Evolutionary conservation across 2,113 vertebrate genomes (phyloP).

Genomic region (Lophotis ruficrista): DNA sequence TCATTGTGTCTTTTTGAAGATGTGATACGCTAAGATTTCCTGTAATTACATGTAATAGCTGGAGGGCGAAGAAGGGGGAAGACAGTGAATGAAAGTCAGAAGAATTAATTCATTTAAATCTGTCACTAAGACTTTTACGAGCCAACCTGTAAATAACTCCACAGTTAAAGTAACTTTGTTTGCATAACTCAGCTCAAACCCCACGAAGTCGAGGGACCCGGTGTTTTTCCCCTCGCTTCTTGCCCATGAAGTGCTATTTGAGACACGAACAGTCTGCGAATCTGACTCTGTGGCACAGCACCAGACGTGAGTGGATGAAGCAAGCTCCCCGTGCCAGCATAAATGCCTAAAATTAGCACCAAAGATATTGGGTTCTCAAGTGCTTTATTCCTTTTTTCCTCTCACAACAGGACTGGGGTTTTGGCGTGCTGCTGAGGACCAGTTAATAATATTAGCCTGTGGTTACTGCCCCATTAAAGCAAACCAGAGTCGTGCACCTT

Average conservation of each 20-base stretch:
- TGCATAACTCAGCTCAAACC: constrained; percentile 37
- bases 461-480: background rate
- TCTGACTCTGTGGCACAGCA: background rate
- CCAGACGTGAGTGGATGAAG: background rate
- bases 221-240: background rate
- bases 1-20: constrained; percentile 56
- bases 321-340: background rate
- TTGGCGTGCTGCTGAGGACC: background rate
- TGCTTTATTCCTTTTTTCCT: background rate
- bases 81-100: background rate
- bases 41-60: constrained; percentile 60
- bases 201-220: background rate
- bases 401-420: background rate
- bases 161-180: background rate
- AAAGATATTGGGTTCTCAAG: background rate
- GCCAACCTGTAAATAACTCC: constrained; percentile 58
- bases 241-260: background rate
- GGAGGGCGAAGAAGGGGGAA: constrained; percentile 1
- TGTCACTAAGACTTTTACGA: constrained; percentile 10
- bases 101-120: constrained; percentile 47
- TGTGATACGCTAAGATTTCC: constrained; percentile 45
- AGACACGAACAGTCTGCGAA: background rate
- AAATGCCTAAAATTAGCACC: constrained; percentile 23
- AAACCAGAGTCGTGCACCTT: background rate
- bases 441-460: background rate